phyloP scores from a whole-genome alignment of 2,113 vertebrate species.

The Trogon melanurus region DNA sequence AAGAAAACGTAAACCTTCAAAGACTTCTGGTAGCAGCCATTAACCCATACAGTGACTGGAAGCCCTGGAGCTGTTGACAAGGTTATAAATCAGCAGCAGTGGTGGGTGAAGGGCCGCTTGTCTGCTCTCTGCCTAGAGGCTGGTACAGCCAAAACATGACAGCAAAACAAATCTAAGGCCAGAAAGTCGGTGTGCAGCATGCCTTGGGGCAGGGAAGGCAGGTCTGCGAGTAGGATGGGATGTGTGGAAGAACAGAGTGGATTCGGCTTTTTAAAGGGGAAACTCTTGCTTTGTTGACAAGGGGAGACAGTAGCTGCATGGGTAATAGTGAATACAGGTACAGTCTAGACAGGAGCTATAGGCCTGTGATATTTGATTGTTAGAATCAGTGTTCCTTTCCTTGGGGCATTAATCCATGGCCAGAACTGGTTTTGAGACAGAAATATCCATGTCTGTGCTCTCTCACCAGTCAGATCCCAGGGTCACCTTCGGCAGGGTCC shows the following conservation, averaged over 20 bases:
- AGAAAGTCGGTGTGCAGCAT: background rate
- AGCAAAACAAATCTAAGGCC: slow-evolving; percentile 22
- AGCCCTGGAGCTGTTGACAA: background rate
- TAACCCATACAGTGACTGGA: background rate
- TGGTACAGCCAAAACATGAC: background rate
- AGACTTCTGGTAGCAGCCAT: background rate
- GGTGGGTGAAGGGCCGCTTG: background rate
- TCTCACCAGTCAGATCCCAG: background rate
- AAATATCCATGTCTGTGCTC: background rate
- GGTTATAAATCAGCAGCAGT: slow-evolving; percentile 19
- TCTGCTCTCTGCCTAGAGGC: background rate
- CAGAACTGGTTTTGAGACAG: background rate
- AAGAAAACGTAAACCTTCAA: background rate
- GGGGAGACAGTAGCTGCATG: background rate
- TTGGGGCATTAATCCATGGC: background rate
- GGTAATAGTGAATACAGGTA: background rate
- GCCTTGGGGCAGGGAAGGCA: background rate
- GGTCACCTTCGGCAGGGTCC: background rate
- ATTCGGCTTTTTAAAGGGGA: background rate
- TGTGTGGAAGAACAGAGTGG: background rate
- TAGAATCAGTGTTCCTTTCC: background rate
- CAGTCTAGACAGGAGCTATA: background rate
- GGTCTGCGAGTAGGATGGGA: background rate
- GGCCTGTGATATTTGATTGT: background rate
- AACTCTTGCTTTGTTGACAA: background rate